Conservation (phyloP, 2,113 vertebrate genomes). For the Nerophis ophidion region DNA sequence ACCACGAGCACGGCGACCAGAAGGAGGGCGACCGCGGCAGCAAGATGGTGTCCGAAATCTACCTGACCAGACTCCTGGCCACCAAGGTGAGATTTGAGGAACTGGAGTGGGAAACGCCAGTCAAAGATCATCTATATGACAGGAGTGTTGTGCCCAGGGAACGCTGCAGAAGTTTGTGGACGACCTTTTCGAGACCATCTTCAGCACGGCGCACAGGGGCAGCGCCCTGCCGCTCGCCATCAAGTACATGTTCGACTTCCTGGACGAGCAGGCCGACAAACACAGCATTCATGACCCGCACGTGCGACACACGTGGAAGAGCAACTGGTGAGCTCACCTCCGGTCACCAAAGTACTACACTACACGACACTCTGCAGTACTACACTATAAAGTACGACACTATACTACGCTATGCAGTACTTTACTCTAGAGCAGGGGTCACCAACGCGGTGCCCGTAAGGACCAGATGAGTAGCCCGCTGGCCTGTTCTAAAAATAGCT, state of each 20-base stretch:
- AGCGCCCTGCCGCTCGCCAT: slow-evolving; percentile 95
- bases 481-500: too few relatives aligned
- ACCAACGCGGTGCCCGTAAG: too few relatives aligned
- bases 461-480: too few relatives aligned
- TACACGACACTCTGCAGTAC: too few relatives aligned
- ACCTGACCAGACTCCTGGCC: slow-evolving; percentile 91
- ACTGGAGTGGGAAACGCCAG: too few relatives aligned
- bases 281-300: slow-evolving; percentile 95
- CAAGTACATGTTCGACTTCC: slow-evolving; percentile 99
- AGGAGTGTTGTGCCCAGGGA: slow-evolving; percentile 68
- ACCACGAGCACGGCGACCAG: slow-evolving; percentile 96
- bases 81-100: slow-evolving; percentile 80
- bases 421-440: too few relatives aligned
- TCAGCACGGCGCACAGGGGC: slow-evolving; percentile 95
- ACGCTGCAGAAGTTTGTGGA: slow-evolving; percentile 98
- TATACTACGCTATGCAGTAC: too few relatives aligned
- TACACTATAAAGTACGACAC: too few relatives aligned
- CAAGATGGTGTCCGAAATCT: slow-evolving; percentile 99
- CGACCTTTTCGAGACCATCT: slow-evolving; percentile 98
- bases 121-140: too few relatives aligned
- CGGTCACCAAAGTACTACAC: background rate
- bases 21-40: slow-evolving; percentile 96
- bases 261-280: slow-evolving; percentile 97
- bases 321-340: slow-evolving; percentile 87
- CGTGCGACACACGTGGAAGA: slow-evolving; percentile 98